These are phyloP conservation scores for Chorisops tibialis DNA, from an alignment of 2,888 invertebrate genomes.

Conservation along the genomic window DNA sequence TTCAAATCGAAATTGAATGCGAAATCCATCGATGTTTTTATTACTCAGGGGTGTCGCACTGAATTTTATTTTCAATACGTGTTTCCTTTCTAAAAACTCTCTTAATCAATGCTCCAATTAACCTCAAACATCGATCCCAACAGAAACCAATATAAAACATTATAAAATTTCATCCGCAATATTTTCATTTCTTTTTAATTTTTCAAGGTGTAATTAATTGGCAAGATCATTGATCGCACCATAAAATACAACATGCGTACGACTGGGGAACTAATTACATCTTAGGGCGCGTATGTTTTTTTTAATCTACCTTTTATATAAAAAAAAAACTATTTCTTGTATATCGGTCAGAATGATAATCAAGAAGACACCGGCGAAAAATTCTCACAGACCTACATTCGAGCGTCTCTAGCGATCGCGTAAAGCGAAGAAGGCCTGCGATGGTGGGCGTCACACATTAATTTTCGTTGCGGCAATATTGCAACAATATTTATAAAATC, in stretches of 20 bases:
- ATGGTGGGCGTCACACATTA: conserved; percentile 27
- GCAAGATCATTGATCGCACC: conserved; percentile 21
- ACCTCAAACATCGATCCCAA: too few species aligned
- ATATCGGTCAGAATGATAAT: conserved; percentile 23
- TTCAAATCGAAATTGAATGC: too few species aligned
- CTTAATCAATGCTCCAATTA: too few species aligned
- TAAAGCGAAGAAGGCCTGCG: not conserved
- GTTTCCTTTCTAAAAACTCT: too few species aligned
- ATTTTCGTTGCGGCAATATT: conserved; percentile 30
- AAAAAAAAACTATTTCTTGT: not conserved
- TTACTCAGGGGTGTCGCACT: too few species aligned
- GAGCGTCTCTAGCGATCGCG: not conserved
- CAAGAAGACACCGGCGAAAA: conserved; percentile 13
- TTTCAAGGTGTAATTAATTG: conserved; percentile 25
- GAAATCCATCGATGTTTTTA: too few species aligned
- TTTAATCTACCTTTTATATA: too few species aligned
- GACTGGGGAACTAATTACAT: conserved; percentile 20
- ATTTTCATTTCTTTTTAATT: not conserved
- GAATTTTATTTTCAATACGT: too few species aligned
- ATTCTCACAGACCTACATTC: conserved; percentile 14
- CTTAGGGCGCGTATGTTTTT: conserved; percentile 2
- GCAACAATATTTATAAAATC: conserved; percentile 22
- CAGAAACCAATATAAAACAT: too few species aligned
- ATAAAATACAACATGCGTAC: conserved; percentile 24
- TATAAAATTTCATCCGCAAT: too few species aligned